Percentiles rank a stretch among this genome's conserved stretches.
These are phyloP conservation scores for Isoperla grammatica DNA, from an alignment of 2,888 invertebrate species.

Conservation along the genomic window DNA sequence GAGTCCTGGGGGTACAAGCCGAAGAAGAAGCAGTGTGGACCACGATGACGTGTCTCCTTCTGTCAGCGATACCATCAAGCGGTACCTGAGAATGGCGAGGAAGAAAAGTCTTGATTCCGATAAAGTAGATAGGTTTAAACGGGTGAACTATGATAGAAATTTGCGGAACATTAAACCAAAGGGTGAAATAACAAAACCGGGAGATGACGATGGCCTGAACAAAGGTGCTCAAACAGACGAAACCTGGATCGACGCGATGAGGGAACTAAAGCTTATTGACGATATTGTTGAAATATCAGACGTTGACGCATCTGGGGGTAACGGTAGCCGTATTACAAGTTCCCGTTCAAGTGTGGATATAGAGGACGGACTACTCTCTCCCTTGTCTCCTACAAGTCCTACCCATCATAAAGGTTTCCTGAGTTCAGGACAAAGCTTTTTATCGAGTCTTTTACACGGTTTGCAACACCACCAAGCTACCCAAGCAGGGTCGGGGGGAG, in stretches of 20 bases:
- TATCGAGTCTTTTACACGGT: constrained; percentile 57
- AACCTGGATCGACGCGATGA: constrained; percentile 56
- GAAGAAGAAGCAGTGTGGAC: constrained; percentile 71
- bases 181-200: constrained; percentile 64
- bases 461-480: constrained; percentile 43
- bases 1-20: constrained; percentile 19
- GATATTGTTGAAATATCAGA: constrained; percentile 18
- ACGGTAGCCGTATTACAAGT: constrained; percentile 48
- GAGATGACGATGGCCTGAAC: constrained; percentile 69
- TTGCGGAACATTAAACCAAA: constrained; percentile 76
- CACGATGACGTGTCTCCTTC: constrained; percentile 82
- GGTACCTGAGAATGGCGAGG: constrained; percentile 79
- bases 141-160: constrained; percentile 83
- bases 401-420: constrained; percentile 40
- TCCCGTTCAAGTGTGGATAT: constrained; percentile 43
- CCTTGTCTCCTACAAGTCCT: constrained; percentile 43
- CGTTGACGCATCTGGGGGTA: constrained; percentile 47
- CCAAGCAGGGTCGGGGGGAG: constrained; percentile 43
- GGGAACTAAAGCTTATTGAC: constrained; percentile 25
- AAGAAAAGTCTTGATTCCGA: constrained; percentile 81
- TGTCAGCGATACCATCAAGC: constrained; percentile 79
- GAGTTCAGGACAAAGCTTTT: constrained; percentile 54
- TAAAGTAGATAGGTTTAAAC: constrained; percentile 74
- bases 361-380: constrained; percentile 42
- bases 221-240: constrained; percentile 76